A percentile compares a stretch with the other conserved stretches of the same genome.
Conservation (phyloP, 1,140 invertebrate genomes). For the Drosophila elegans region DNA sequence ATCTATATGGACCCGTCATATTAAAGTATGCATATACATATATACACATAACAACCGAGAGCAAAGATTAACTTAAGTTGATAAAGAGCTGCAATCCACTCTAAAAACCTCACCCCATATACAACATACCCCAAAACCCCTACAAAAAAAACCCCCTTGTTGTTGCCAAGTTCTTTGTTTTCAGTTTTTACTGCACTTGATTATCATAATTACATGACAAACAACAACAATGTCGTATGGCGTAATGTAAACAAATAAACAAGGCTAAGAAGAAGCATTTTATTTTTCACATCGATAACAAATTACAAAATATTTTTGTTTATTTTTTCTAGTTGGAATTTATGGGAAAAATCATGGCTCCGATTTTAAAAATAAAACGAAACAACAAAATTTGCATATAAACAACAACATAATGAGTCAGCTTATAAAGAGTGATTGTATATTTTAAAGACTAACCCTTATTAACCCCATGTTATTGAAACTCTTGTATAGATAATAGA, state of each 20-base stretch:
- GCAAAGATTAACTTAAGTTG: constrained; percentile 29
- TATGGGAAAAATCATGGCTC: too few relatives aligned
- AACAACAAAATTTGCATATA: constrained; percentile 15
- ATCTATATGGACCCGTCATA: constrained; percentile 34
- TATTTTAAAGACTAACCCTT: too few relatives aligned
- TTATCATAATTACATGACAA: constrained; percentile 47
- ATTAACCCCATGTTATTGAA: too few relatives aligned
- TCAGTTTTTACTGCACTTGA: constrained; percentile 28
- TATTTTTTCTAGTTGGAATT: constrained; percentile 30
- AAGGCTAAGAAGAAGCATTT: constrained; percentile 6
- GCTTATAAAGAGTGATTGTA: background rate
- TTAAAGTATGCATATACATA: constrained; percentile 21
- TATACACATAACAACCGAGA: constrained; percentile 9
- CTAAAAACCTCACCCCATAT: constrained; percentile 4
- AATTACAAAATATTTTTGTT: constrained; percentile 44
- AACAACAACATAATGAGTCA: constrained; percentile 24
- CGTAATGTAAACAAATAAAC: constrained; percentile 42
- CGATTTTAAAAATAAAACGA: too few relatives aligned
- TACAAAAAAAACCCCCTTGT: constrained; percentile 9
- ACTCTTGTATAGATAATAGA: too few relatives aligned
- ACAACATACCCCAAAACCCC: constrained; percentile 1
- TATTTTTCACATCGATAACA: constrained; percentile 25
- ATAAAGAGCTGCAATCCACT: constrained; percentile 21
- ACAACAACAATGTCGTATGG: constrained; percentile 13
- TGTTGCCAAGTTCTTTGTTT: constrained; percentile 41